Evolutionary conservation across 2,888 invertebrate genomes (phyloP).

Genomic region (Dasypogon diadema): DNA sequence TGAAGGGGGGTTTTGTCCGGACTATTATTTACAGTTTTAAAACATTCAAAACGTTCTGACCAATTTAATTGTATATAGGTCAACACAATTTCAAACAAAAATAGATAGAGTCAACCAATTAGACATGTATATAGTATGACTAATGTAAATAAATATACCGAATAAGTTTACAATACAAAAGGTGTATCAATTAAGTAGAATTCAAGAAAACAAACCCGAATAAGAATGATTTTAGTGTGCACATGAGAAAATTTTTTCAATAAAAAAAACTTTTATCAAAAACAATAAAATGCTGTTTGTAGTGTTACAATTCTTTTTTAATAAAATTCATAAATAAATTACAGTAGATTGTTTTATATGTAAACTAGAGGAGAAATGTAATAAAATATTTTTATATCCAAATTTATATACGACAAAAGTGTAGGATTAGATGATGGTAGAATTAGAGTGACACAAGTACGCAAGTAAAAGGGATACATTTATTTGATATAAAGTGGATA

Average conservation of each 20-base stretch:
- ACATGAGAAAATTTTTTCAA: constrained; percentile 23
- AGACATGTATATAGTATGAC: constrained; percentile 29
- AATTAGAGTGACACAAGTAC: neutral
- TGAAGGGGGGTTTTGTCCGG: too few species aligned
- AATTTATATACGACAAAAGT: constrained; percentile 38
- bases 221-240: constrained; percentile 23
- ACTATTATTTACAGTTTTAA: neutral
- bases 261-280: constrained; percentile 29
- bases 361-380: constrained; percentile 36
- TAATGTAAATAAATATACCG: constrained; percentile 26
- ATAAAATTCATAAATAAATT: constrained; percentile 19
- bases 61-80: constrained; percentile 41
- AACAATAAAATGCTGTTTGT: constrained; percentile 35
- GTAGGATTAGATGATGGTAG: neutral
- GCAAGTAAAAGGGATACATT: neutral
- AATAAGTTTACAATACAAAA: constrained; percentile 29
- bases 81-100: neutral
- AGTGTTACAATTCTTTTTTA: constrained; percentile 29
- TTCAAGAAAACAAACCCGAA: neutral
- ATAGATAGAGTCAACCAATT: constrained; percentile 22
- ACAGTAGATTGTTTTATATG: constrained; percentile 43
- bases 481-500: neutral
- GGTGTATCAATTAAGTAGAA: constrained; percentile 26
- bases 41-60: constrained; percentile 12
- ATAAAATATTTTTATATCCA: constrained; percentile 48